Evolutionary conservation across 2,113 vertebrate species (phyloP).

Genomic region (Pluvianellus socialis): DNA sequence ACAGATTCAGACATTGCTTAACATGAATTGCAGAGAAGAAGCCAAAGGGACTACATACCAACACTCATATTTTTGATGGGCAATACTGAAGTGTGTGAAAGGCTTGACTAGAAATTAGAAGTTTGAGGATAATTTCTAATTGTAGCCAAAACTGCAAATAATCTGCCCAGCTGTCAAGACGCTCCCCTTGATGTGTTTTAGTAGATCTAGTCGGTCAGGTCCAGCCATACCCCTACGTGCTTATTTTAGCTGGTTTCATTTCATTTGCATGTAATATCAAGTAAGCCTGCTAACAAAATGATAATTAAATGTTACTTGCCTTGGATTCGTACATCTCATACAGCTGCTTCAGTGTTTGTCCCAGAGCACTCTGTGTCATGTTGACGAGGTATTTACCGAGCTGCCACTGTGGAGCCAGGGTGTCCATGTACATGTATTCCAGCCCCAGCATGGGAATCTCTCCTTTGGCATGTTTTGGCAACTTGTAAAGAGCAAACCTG

Average conservation of each 20-base stretch:
- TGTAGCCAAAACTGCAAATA: background rate
- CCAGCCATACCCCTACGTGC: background rate
- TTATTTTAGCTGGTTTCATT: background rate
- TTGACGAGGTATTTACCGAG: constrained; percentile 81
- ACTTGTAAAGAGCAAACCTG: constrained; percentile 91
- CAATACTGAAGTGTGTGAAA: background rate
- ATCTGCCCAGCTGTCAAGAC: background rate
- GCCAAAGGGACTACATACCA: background rate
- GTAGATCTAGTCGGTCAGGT: background rate
- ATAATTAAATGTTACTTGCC: constrained; percentile 68
- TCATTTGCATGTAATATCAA: background rate
- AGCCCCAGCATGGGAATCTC: constrained; percentile 75
- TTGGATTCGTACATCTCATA: constrained; percentile 73
- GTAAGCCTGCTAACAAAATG: background rate
- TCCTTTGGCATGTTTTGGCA: constrained; percentile 77
- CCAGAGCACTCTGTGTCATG: constrained; percentile 76
- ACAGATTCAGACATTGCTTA: background rate
- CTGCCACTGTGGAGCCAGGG: constrained; percentile 76
- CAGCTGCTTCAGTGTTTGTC: constrained; percentile 83
- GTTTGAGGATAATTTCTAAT: background rate
- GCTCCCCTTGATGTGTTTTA: background rate
- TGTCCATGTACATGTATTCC: constrained; percentile 90
- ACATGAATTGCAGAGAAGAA: background rate
- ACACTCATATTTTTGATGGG: background rate
- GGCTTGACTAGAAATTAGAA: background rate